Evolutionary conservation across 1,140 invertebrate genomes (phyloP), one percentile per base, ranked within the genome.

Genomic region (Halictus rubicundus): DNA sequence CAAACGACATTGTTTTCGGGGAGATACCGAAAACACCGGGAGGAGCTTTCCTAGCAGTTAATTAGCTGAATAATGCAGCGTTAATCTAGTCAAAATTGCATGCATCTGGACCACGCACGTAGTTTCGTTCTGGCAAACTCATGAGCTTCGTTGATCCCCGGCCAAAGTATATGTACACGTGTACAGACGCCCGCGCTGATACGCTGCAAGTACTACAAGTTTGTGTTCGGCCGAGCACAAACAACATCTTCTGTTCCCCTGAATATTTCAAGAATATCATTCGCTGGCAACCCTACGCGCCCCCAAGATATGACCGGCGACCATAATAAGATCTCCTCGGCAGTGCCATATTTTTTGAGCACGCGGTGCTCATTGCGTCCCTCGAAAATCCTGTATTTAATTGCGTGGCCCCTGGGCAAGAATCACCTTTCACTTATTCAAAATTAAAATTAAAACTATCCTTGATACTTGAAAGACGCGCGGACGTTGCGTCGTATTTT

Each of bases 1-100:
- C 86, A 88, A 88, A 88, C 86, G 86, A 84, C 72, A 84, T 84
- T 83, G 84, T 87, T 88, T 80, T 77, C 76, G 81, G 75, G 80
- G 81, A 87, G 84, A 88, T 88, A 84, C 78, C 80, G 71, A 83
- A 87, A 86, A 84, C 84, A 88, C 78, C 69, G 84, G 57, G 59
- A 80, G 83, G 75, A 87, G 77, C 84, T 81, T 89, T 86, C 74
- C 84, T 78, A 80, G 82, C 78, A 86, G 89, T 90, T 91, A 92
- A 92, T 92, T 91, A 91, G 85, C 90, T 92, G 87, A 92, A 92
- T 92, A 92, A 91, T 92, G 89, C 89, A 92, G 83, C 84, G 85
- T 88, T 92, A 92, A 92, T 91, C 90, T 90, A 89, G 89, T 92
- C 84, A 90, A 91, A 91, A 90, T 91, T 92, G 90, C 88, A 92